Conservation (phyloP, 2,113 vertebrate species). For the Passerina amoena region DNA sequence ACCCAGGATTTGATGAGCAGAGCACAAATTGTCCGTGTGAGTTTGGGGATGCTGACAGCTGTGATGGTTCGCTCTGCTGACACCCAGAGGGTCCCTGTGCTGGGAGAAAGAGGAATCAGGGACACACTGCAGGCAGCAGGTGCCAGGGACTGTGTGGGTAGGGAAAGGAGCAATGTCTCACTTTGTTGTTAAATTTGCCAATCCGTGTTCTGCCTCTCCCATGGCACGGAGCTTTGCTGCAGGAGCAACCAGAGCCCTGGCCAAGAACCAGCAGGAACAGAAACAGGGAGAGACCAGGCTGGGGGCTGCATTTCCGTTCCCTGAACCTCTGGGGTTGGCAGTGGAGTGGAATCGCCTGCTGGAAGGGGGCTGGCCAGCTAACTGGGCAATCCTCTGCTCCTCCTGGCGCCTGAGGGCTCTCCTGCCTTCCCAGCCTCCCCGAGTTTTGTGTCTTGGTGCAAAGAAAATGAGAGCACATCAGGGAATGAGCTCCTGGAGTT, state of each 20-base stretch:
- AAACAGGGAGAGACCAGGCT: not conserved
- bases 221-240: accelerated
- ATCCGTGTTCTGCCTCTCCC: not conserved
- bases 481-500: not conserved
- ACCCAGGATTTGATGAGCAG: not conserved
- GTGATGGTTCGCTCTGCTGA: not conserved
- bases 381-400: not conserved
- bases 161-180: not conserved
- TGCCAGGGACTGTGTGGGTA: not conserved
- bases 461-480: not conserved
- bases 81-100: not conserved
- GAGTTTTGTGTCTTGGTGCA: not conserved
- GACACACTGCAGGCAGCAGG: not conserved
- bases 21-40: not conserved
- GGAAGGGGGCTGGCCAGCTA: not conserved
- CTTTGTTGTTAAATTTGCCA: not conserved
- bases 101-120: not conserved
- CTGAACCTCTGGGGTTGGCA: not conserved
- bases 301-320: not conserved
- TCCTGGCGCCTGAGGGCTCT: not conserved
- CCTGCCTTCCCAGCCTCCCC: not conserved
- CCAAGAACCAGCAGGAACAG: not conserved
- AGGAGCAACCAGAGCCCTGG: not conserved
- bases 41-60: not conserved
- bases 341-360: not conserved